phyloP scores from a whole-genome alignment of 2,797 vertebrate species.

The Sebastes diploproa region DNA sequence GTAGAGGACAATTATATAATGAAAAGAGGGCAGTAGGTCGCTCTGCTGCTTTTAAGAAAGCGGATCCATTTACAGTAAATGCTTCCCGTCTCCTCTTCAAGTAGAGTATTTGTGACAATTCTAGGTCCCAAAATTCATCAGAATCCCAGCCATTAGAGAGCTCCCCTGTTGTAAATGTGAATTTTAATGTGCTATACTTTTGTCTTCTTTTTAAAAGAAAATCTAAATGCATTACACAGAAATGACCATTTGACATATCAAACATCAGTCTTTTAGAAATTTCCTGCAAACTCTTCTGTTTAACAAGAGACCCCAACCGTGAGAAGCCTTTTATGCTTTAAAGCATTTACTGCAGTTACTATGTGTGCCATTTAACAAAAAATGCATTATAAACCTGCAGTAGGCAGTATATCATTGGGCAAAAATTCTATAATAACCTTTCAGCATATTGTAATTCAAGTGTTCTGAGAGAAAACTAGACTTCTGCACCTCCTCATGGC shows the following conservation, averaged over 20 bases:
- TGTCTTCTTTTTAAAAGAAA: background rate
- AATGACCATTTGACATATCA: background rate
- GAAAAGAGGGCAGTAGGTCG: background rate
- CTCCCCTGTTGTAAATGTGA: background rate
- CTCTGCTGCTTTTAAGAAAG: background rate
- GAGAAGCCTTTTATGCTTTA: too few relatives aligned
- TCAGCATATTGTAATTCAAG: too few relatives aligned
- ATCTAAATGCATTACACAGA: background rate
- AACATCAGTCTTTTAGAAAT: background rate
- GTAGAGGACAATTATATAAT: background rate
- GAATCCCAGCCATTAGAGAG: background rate
- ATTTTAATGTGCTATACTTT: background rate
- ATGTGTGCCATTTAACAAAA: background rate
- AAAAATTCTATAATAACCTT: too few relatives aligned
- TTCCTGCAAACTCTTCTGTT: too few relatives aligned
- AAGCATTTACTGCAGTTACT: too few relatives aligned
- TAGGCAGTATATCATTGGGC: too few relatives aligned
- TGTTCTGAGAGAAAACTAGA: too few relatives aligned
- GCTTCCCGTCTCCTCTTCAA: background rate
- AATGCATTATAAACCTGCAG: too few relatives aligned
- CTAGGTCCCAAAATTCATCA: background rate
- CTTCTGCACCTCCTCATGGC: too few relatives aligned
- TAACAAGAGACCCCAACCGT: too few relatives aligned
- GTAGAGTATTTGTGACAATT: background rate
- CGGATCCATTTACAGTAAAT: constrained; percentile 39